Evolutionary conservation across 1,140 invertebrate genomes (phyloP).

Genomic region (Latrodectus geometricus): DNA sequence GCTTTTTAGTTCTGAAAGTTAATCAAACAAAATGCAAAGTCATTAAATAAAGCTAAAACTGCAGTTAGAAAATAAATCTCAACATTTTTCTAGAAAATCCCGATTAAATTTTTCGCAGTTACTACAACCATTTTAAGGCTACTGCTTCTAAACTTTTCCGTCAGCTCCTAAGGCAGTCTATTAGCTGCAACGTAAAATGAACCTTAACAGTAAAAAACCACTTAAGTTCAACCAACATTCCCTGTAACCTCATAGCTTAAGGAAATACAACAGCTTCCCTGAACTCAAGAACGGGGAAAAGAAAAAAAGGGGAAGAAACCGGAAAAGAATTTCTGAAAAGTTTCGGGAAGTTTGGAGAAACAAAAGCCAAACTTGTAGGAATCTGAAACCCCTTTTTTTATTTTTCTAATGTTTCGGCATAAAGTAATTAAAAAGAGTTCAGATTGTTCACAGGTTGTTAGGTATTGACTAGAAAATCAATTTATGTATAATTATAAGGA

Average conservation of each 20-base stretch:
- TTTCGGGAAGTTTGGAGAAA: constrained; percentile 19
- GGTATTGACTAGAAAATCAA: constrained; percentile 7
- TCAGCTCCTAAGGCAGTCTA: neutral
- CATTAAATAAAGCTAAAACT: no score
- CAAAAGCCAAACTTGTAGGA: constrained; percentile 22
- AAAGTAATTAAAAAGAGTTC: constrained; percentile 10
- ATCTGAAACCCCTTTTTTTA: constrained; percentile 5
- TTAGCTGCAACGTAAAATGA: neutral
- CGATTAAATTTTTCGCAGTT: no score
- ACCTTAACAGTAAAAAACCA: constrained; percentile 13
- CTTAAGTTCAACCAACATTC: neutral
- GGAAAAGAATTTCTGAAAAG: constrained; percentile 19
- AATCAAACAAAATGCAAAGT: no score
- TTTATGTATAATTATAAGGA: neutral
- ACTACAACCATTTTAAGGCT: neutral
- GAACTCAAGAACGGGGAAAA: neutral
- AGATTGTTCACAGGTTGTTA: constrained; percentile 4
- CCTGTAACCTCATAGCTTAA: neutral
- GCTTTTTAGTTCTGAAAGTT: no score
- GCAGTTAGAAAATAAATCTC: no score
- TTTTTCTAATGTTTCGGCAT: neutral
- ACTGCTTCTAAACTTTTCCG: neutral
- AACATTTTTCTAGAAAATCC: no score
- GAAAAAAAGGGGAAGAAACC: neutral
- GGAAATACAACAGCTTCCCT: neutral